Base-by-base conservation (phyloP, 1,140 invertebrate genomes). In the Atta cephalotes region DNA sequence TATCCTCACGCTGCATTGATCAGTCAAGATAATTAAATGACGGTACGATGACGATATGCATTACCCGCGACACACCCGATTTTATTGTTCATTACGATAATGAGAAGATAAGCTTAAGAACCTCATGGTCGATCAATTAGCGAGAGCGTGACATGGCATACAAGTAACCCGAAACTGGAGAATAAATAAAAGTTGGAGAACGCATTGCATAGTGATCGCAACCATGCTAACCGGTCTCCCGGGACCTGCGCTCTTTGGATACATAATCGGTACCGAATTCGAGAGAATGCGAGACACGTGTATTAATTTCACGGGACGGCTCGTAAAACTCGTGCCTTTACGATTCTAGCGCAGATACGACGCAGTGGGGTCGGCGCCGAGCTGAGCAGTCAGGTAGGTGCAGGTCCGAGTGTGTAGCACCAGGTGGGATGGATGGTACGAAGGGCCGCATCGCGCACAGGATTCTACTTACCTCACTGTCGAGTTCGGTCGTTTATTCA, bases 261-360 rank as follows among this genome's bases (percentile, higher is more conserved):
- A 87, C 79, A 90, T 90, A 91, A 92, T 93, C 91, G 92, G 89
- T 90, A 93, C 91, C 92, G 89, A 93, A 93, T 93, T 93, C 90
- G 90, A 90, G 92, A 92, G 89, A 91, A 91, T 89, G 90, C 91
- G 86, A 92, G 91, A 93, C 91, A 93, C 92, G 92, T 93, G 92
- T 93, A 93, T 93, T 93, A 93, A 93, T 93, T 93, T 93, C 92
- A 91, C 88, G 84, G 89, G 91, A 92, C 92, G 90, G 91, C 90
- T 93, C 92, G 92, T 93, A 93, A 93, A 93, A 90, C 92, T 89
- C 89, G 87, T 92, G 76, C 91, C 92, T 93, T 93, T 93, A 93
- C 90, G 92, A 93, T 93, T 93, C 92, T 93, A 93, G 92, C 90
- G 90, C 91, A 93, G 92, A 93, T 93, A 93, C 89, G 86, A 76